phyloP scores from a whole-genome alignment of 2,797 vertebrate species.

The Champsocephalus esox region DNA sequence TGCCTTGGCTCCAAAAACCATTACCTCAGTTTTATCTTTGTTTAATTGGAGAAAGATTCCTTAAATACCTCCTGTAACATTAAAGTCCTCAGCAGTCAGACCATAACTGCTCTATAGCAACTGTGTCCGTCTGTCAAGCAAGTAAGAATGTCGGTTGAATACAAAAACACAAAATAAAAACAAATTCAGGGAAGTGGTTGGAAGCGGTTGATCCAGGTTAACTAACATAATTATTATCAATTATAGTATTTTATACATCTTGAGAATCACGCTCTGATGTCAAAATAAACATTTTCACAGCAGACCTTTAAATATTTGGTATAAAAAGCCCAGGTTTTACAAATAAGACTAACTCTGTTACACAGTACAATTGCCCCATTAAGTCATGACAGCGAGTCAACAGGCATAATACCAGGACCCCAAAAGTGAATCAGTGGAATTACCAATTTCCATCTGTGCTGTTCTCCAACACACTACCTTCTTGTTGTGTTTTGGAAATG shows the following conservation, averaged over 20 bases:
- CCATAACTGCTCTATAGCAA: conserved; percentile 8
- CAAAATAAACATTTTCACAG: background rate
- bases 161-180: background rate
- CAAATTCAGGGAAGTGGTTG: background rate
- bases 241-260: background rate
- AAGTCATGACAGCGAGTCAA: background rate
- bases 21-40: no score
- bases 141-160: background rate
- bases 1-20: no score
- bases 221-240: background rate
- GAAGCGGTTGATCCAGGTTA: background rate
- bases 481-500: background rate
- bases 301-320: background rate
- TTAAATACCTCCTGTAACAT: conserved; percentile 10
- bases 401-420: background rate
- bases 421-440: background rate
- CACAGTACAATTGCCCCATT: background rate
- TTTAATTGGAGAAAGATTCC: background rate
- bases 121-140: conserved; percentile 5
- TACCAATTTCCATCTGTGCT: background rate
- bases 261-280: background rate
- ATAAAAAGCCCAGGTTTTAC: background rate
- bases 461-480: background rate
- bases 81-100: background rate
- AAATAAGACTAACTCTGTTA: background rate